phyloP scores from a whole-genome alignment of 2,888 invertebrate genomes.

The Nomada fucata region DNA sequence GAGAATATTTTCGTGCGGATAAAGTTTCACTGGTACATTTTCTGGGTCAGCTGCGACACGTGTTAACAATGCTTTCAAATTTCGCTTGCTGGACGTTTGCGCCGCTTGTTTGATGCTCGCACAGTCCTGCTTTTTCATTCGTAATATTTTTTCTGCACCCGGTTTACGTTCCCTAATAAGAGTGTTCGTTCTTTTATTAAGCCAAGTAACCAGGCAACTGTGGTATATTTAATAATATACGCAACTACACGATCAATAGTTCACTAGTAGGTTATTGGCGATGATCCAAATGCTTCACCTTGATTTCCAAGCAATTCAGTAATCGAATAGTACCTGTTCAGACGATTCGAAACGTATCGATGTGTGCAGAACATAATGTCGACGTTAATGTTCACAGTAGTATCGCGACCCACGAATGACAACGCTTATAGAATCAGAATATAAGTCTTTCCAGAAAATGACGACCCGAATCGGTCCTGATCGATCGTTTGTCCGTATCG shows the following conservation, averaged over 20 bases:
- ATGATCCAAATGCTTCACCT: no score
- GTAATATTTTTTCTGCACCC: background rate
- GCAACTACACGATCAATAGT: no score
- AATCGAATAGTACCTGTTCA: no score
- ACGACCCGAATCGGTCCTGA: background rate
- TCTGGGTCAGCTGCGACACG: conserved; percentile 17
- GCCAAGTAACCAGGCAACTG: no score
- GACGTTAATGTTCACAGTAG: no score
- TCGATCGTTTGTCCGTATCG: conserved; percentile 12
- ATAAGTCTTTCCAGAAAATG: background rate
- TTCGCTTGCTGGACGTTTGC: background rate
- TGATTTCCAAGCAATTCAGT: no score
- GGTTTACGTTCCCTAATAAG: conserved; percentile 16
- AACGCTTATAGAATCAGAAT: no score
- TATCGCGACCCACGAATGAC: background rate
- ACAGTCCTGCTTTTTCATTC: background rate
- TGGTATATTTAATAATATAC: no score
- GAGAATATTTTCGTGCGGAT: background rate
- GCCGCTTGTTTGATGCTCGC: background rate
- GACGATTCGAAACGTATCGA: no score
- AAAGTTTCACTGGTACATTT: conserved; percentile 7
- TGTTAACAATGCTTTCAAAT: conserved; percentile 19
- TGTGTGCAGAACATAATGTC: no score
- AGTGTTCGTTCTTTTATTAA: background rate
- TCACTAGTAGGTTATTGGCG: no score